Evolutionary conservation across 1,140 invertebrate genomes (phyloP), one percentile per base, ranked within the genome.

Genomic region (Leucophenga varia): DNA sequence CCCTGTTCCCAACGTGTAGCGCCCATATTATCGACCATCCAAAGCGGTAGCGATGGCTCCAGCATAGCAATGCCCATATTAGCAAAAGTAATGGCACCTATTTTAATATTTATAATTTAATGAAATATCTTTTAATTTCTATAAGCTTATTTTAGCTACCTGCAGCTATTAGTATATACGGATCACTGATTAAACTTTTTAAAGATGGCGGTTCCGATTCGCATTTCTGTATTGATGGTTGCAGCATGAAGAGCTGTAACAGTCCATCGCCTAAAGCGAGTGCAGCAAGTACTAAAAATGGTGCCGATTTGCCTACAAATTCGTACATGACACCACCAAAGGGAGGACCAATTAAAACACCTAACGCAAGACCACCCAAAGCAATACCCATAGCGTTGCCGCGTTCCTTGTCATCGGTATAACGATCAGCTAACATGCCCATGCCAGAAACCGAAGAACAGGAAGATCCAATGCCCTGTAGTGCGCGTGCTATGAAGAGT

Each of bases 41-140:
- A 98, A 41, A 97, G 85, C 0, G 96, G 96, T 21, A 99, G 77
- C 14, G 94, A 95, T 0, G 96, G 95, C 65, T 98, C 96, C 73
- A 98, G 76, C 92, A 98, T 97, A 1, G 95, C 95, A 36, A 98
- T 98, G 12, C 96, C 96, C 84, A 97, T 93, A 76, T 98, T 98
- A 3, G 94, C 95, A 75, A 98, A 97, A 1, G 95, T 97, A 37
- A 98, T 97, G 12, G 95, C 92, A 43, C 95, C 92, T 94, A 42
- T n/a, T 16, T 9, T 18, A 6, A 28, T 28, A 28, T 28, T 28
- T 28, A 28, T 28, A 7, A 12, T 28, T 28, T 28, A 28, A 28
- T 6, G 6, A 28, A 28, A 21, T 40, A 18, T 13, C 7, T 36
- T 6, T 36, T 17, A 19, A 25, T n/a, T n/a, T n/a, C n/a, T 37